Conservation (phyloP, 2,113 vertebrate genomes). For the Chionodraco myersi region DNA sequence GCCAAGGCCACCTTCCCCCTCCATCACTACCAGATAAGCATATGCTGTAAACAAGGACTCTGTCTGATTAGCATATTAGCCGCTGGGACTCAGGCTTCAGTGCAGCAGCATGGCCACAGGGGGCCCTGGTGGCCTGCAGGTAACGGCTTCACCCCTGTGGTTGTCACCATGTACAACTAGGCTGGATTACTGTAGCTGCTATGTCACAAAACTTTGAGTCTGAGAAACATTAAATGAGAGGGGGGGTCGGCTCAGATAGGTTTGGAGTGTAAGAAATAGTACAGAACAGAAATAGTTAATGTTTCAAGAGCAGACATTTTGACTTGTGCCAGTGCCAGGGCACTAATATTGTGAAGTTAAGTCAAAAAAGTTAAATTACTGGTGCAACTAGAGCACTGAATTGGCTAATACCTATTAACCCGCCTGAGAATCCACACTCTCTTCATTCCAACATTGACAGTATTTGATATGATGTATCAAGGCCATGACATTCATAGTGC, state of each 20-base stretch:
- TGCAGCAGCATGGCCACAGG: constrained; percentile 20
- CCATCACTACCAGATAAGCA: constrained; percentile 61
- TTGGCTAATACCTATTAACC: constrained; percentile 39
- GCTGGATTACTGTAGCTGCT: not conserved
- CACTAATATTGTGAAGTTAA: constrained; percentile 13
- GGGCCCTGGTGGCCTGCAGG: constrained; percentile 18
- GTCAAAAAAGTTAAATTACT: not conserved
- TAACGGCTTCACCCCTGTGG: constrained; percentile 8
- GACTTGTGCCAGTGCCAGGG: not conserved
- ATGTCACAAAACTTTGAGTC: not conserved
- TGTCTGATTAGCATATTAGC: constrained; percentile 55
- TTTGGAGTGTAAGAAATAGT: not conserved
- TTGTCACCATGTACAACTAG: constrained; percentile 2
- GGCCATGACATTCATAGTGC: not conserved
- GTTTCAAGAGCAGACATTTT: not conserved
- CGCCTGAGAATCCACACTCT: constrained; percentile 12
- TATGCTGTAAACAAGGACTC: constrained; percentile 51
- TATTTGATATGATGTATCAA: not conserved
- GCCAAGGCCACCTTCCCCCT: constrained; percentile 38
- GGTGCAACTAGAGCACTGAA: constrained; percentile 39
- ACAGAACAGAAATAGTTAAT: too few species aligned
- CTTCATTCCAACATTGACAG: not conserved
- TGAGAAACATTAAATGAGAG: not conserved
- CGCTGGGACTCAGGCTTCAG: not conserved
- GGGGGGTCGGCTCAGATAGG: not conserved